These are phyloP conservation scores for Bellardia bayeri DNA, from an alignment of 2,888 invertebrate species.

Conservation along the genomic window DNA sequence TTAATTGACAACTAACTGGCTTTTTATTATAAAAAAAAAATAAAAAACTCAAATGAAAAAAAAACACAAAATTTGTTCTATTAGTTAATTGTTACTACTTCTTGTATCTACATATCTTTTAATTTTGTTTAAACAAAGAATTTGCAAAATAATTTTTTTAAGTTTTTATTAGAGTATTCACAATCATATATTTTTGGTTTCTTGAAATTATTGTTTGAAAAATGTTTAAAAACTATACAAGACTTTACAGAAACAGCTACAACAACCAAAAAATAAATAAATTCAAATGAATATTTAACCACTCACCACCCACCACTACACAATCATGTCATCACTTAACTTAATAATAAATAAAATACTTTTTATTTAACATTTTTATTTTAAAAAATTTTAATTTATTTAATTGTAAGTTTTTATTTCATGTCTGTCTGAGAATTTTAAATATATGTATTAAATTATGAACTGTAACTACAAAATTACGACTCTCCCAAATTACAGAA, in stretches of 20 bases:
- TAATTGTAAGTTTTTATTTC: background rate
- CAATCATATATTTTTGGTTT: conserved; percentile 38
- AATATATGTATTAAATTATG: too few species aligned
- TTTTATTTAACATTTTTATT: conserved; percentile 19
- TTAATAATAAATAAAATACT: conserved; percentile 15
- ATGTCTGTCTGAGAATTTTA: conserved; percentile 20
- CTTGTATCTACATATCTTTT: conserved; percentile 49
- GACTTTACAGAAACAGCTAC: conserved; percentile 47
- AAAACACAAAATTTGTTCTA: conserved; percentile 58
- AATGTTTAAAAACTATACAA: conserved; percentile 41
- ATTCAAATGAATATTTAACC: conserved; percentile 56
- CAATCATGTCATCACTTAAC: conserved; percentile 43
- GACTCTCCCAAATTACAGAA: too few species aligned
- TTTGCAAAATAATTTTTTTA: conserved; percentile 42
- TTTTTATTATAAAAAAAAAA: conserved; percentile 42
- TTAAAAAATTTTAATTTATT: background rate
- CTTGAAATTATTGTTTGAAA: conserved; percentile 41
- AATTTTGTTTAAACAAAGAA: conserved; percentile 35
- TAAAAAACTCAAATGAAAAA: background rate
- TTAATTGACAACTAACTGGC: conserved; percentile 52
- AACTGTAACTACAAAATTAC: too few species aligned
- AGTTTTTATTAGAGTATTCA: conserved; percentile 44
- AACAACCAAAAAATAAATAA: conserved; percentile 30
- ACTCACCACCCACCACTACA: conserved; percentile 71
- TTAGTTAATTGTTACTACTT: conserved; percentile 67